Conservation (phyloP, 2,113 vertebrate genomes). For the Scatophagus argus region DNA sequence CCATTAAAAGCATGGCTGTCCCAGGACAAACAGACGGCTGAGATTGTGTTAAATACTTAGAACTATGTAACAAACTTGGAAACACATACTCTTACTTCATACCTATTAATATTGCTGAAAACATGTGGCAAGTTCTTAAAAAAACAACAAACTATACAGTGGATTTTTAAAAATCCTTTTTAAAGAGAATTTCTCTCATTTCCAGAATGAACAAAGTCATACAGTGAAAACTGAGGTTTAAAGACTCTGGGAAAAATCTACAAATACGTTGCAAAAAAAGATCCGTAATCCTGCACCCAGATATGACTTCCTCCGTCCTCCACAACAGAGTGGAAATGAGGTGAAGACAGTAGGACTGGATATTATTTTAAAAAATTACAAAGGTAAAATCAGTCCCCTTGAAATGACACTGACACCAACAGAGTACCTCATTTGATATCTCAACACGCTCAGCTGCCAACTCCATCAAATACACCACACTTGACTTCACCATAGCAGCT, state of each 20-base stretch:
- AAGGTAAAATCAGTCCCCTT: too few species aligned
- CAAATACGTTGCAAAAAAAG: background rate
- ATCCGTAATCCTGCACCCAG: slow-evolving; percentile 22
- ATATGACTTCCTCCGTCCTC: background rate
- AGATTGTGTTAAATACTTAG: slow-evolving; percentile 16
- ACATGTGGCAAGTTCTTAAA: background rate
- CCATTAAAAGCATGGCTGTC: slow-evolving; percentile 9
- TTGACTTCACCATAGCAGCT: too few species aligned
- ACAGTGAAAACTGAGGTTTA: slow-evolving; percentile 3
- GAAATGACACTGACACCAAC: too few species aligned
- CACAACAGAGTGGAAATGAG: background rate
- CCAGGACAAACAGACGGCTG: background rate
- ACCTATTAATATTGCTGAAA: slow-evolving; percentile 13
- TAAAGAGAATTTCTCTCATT: background rate
- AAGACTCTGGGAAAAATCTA: background rate
- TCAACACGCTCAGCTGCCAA: too few species aligned
- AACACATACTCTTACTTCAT: slow-evolving; percentile 4
- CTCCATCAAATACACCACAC: too few species aligned
- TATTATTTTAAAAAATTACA: too few species aligned
- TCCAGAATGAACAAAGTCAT: background rate
- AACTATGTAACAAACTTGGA: slow-evolving; percentile 14
- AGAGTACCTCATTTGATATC: too few species aligned
- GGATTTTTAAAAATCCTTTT: too few species aligned
- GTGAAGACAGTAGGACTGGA: too few species aligned
- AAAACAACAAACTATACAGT: background rate